Evolutionary conservation across 2,797 vertebrate genomes (phyloP), one percentile per base, ranked within the genome.

Genomic region (Luscinia luscinia): DNA sequence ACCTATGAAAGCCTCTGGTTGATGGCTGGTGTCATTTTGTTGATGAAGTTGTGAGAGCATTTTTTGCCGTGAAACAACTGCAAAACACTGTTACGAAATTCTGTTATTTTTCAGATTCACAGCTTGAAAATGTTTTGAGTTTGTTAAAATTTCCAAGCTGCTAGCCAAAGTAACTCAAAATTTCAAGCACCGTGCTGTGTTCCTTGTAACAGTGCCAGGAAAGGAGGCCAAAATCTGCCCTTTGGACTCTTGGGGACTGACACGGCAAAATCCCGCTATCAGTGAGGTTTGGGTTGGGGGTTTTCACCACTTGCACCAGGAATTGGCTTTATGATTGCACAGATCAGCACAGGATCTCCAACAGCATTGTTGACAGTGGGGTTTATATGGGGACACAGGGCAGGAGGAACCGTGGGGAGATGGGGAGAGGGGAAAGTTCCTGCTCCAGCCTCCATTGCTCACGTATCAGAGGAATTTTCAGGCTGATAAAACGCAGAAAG

Each of bases 101-200:
- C 64, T 69, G 87, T 89, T 95, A 83, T 92, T 95, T 95, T 94
- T 91, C 87, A 66, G 79, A 80, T 64, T 91, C 87, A 59, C 96
- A 95, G 92, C 87, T 91, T 95, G 94, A 96, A 57, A 77, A 34
- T 94, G 90, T 96, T 96, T 95, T 92, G 69, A 52, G 89, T 94
- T 96, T 87, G 92, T 93, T 91, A 91, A 61, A 91, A 92, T 95
- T 95, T 95, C 94, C 91, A 95, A 95, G 87, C 94, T 89, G 89
- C 91, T 95, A 91, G 94, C 95, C 94, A 94, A 84, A 95, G 87
- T 91, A 91, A 91, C 89, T 96, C 76, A 57, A 92, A 95, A 92
- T 95, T 91, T 3, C 34, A 62, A 94, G 69, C 85, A 51, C 82
- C 6, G 2, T 81, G 82, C 92, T 89, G 82, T 92, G 92, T 86